Percentiles rank a stretch among this genome's conserved stretches.
phyloP scores from a whole-genome alignment of 2,797 vertebrate genomes.

The Anguilla anguilla region DNA sequence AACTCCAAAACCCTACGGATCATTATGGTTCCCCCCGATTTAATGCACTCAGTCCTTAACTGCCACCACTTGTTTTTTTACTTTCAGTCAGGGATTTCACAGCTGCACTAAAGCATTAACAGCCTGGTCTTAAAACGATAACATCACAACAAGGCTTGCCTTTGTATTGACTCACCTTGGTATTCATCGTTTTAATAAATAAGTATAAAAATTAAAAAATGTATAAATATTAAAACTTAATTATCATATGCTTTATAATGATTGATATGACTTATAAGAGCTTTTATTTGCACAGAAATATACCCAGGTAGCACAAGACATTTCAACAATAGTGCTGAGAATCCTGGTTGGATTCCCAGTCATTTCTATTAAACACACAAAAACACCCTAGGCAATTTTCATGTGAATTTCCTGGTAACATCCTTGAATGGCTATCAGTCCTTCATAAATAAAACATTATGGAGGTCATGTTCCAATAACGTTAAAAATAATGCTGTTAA shows the following conservation, averaged over 20 bases:
- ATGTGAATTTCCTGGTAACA: no score
- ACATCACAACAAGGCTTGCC: neutral
- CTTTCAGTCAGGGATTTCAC: neutral
- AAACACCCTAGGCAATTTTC: no score
- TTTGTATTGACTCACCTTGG: neutral
- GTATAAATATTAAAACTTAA: neutral
- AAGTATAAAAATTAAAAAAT: neutral
- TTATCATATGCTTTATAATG: neutral
- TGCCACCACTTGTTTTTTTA: neutral
- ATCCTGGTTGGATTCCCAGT: neutral
- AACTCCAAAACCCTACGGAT: conserved; percentile 50
- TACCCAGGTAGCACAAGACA: neutral
- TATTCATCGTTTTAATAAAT: neutral
- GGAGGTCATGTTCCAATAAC: no score
- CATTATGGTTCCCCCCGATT: neutral
- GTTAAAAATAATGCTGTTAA: no score
- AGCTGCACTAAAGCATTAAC: neutral
- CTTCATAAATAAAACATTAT: no score
- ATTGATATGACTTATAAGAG: no score
- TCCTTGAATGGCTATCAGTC: no score
- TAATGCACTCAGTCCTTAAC: neutral
- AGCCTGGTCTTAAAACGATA: neutral
- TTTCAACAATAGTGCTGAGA: neutral
- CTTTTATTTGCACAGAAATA: neutral
- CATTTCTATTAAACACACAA: no score